A percentile compares a stretch with the other conserved stretches of the same genome.
Conservation (phyloP, 2,888 invertebrate genomes). For the Trichogramma dendrolimi region DNA sequence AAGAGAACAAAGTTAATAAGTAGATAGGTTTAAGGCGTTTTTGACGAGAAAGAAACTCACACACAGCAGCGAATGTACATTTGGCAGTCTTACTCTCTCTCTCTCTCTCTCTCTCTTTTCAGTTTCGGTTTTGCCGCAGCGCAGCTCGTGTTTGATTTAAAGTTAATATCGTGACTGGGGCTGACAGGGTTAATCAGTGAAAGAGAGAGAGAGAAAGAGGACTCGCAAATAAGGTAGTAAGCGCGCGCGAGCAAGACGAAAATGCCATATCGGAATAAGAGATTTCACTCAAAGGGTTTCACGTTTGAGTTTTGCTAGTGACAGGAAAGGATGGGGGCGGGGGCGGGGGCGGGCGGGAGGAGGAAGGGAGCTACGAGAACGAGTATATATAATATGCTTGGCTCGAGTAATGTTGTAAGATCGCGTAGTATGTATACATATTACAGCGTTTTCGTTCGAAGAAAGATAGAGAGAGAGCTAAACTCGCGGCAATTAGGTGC, state of each 20-base stretch:
- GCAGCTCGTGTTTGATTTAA: conserved; percentile 42
- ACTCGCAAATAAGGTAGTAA: too few species aligned
- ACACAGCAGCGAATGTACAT: conserved; percentile 18
- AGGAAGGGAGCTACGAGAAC: neutral
- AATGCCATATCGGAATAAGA: conserved; percentile 51
- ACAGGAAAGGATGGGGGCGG: conserved; percentile 44
- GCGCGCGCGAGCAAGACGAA: conserved; percentile 32
- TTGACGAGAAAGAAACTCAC: conserved; percentile 1
- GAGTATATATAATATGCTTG: too few species aligned
- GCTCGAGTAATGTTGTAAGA: conserved; percentile 16
- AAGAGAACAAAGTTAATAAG: conserved; percentile 27
- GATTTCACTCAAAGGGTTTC: conserved; percentile 54
- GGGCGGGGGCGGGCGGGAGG: conserved; percentile 21
- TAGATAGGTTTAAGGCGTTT: conserved; percentile 28
- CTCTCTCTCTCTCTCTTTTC: conserved; percentile 4
- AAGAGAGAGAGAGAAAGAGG: conserved; percentile 32
- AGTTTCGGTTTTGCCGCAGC: neutral
- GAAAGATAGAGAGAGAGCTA: neutral
- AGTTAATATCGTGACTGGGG: conserved; percentile 52
- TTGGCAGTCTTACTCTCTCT: conserved; percentile 14
- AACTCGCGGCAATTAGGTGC: conserved; percentile 5
- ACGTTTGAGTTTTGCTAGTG: conserved; percentile 52
- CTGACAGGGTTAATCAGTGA: conserved; percentile 52
- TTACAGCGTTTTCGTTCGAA: neutral
- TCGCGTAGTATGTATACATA: conserved; percentile 11